Percentiles rank a stretch among this genome's conserved stretches.
phyloP scores from a whole-genome alignment of 1,140 invertebrate species.

The Drosophila triauraria region DNA sequence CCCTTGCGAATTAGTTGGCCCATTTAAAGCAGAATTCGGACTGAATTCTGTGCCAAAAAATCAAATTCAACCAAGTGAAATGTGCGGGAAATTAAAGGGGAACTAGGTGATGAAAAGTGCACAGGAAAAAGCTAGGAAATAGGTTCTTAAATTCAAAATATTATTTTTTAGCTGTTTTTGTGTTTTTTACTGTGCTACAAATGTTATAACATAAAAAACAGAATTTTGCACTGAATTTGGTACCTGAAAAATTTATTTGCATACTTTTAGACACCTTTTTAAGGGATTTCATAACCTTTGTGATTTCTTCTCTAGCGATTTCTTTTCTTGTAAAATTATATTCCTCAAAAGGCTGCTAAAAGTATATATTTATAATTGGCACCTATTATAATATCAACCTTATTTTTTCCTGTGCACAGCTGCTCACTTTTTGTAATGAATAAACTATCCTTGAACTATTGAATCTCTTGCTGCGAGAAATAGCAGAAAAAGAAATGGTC shows the following conservation, averaged over 20 bases:
- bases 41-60: slow-evolving; percentile 40
- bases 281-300: no score
- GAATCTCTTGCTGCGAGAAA: slow-evolving; percentile 1
- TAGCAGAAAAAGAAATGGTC: slow-evolving; percentile 1
- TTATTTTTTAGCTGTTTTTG: background rate
- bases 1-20: slow-evolving; percentile 41
- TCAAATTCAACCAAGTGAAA: slow-evolving; percentile 15
- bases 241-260: no score
- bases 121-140: background rate
- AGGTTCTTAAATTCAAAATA: background rate
- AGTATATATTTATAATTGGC: no score
- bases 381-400: no score
- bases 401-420: slow-evolving; percentile 9
- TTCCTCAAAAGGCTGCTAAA: background rate
- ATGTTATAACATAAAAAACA: no score
- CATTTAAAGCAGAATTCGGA: slow-evolving; percentile 29
- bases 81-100: slow-evolving; percentile 9
- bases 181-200: no score
- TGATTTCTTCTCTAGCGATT: no score
- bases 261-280: no score
- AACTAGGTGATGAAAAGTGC: slow-evolving; percentile 4
- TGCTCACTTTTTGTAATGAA: slow-evolving; percentile 38
- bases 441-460: slow-evolving; percentile 51
- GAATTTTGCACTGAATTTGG: no score
- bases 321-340: background rate